These are phyloP conservation scores for Odontamblyopus lacepedii DNA, from an alignment of 2,797 vertebrate genomes.

Conservation along the genomic window DNA sequence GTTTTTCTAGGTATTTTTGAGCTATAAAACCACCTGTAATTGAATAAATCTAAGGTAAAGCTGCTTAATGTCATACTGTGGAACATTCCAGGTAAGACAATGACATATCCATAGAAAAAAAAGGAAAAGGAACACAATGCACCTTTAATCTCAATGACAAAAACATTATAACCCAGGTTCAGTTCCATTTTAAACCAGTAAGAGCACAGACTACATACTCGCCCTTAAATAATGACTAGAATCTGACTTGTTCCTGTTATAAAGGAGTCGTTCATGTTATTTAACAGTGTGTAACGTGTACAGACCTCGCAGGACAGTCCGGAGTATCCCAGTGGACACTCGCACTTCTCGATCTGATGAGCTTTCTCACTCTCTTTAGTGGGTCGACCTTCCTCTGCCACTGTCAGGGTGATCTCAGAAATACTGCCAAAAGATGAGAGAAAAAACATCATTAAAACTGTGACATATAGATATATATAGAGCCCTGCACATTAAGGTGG, in stretches of 20 bases:
- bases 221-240: neutral
- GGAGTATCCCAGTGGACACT: conserved; percentile 88
- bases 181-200: no score
- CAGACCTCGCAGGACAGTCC: conserved; percentile 95
- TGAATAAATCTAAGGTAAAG: no score
- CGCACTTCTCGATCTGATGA: conserved; percentile 87
- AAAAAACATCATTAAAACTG: neutral
- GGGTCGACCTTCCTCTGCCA: conserved; percentile 81
- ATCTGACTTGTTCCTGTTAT: neutral
- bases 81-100: no score
- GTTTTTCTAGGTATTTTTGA: no score
- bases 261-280: neutral
- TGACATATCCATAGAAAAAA: no score
- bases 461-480: neutral
- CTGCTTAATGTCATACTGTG: no score
- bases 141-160: no score
- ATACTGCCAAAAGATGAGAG: conserved; percentile 76
- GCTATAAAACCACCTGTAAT: no score
- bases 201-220: neutral
- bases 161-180: no score
- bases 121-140: no score
- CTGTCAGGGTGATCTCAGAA: conserved; percentile 92
- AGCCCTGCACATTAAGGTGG: neutral
- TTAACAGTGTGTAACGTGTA: neutral
- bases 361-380: conserved; percentile 80